Evolutionary conservation across 2,797 vertebrate species (phyloP), one percentile per base, ranked within the genome.

Genomic region (Anguilla obscura): DNA sequence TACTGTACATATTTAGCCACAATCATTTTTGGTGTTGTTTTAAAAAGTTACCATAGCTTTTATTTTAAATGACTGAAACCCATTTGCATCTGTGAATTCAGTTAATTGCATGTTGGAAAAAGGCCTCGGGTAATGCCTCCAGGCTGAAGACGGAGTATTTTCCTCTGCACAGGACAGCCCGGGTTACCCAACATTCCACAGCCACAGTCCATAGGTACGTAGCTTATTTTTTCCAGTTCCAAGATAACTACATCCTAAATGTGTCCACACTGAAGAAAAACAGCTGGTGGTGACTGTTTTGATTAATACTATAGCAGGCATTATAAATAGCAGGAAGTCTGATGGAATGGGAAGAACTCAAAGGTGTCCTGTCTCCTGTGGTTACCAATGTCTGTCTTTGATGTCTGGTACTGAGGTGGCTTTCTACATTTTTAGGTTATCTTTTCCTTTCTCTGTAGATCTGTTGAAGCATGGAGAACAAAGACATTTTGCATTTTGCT

Each of bases 291-390:
- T 76, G 33, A 14, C 74, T 18, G 24, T 76, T 36, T 5, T 76
- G 74, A 76, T 76, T 76, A 40, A 45, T 45, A 45, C 40, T 45
- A 74, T 74, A 16, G 69, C 2, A 33, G 30, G 69, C 27, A 36
- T 33, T 74, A 10, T 74, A 74, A 74, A 76, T 76, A 76, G 74
- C 74, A 76, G 74, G 30, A 76, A 36, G 14, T 40, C 33, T 40
- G 74, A 76, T 76, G 36, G 12, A 76, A 76, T n/a, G 33, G 74
- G 74, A 76, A 8, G 30, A 76, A 76, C 74, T 76, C 33, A 76
- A 76, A 76, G 33, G 74, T 21, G 9, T 33, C 12, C 30, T 14
- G 36, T 18, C 74, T 76, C 74, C 74, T 10, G 74, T 5, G 16
- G 74, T 36, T 76, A 36, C 74, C 14, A 21, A 33, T 76, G 74